Evolutionary conservation across 2,797 vertebrate species (phyloP).

Genomic region (Echiichthys vipera): DNA sequence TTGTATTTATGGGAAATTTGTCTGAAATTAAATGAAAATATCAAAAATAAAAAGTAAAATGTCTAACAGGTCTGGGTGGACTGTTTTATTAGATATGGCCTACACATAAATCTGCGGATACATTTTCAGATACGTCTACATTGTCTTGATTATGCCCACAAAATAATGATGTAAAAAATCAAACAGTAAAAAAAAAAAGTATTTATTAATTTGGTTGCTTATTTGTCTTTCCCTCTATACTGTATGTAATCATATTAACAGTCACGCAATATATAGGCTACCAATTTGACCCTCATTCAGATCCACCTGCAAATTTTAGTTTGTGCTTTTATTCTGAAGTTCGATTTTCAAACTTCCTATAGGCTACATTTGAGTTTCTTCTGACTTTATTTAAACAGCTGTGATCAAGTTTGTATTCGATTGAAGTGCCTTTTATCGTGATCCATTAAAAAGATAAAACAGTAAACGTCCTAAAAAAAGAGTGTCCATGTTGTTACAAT

Average conservation of each 20-base stretch:
- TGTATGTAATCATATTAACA: neutral
- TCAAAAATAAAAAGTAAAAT: no score
- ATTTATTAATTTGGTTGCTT: neutral
- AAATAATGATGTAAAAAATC: neutral
- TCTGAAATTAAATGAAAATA: no score
- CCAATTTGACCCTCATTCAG: neutral
- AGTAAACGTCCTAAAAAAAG: slow-evolving; percentile 20
- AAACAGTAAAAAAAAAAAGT: neutral
- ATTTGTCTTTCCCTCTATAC: neutral
- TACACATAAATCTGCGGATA: no score
- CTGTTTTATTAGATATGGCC: neutral
- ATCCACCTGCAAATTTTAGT: neutral
- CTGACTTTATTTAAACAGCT: slow-evolving; percentile 59
- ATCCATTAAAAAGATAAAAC: slow-evolving; percentile 33
- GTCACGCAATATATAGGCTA: no score
- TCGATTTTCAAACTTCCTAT: slow-evolving; percentile 3
- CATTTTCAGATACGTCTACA: no score
- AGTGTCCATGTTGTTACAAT: neutral
- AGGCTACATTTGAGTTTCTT: neutral
- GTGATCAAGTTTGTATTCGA: slow-evolving; percentile 46
- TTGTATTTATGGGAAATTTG: no score
- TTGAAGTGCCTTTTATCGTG: slow-evolving; percentile 30
- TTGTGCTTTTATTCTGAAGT: slow-evolving; percentile 67
- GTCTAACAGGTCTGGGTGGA: no score
- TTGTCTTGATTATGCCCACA: neutral